Conservation (phyloP, 2,888 invertebrate genomes). For the Nemapogon koenigi region DNA sequence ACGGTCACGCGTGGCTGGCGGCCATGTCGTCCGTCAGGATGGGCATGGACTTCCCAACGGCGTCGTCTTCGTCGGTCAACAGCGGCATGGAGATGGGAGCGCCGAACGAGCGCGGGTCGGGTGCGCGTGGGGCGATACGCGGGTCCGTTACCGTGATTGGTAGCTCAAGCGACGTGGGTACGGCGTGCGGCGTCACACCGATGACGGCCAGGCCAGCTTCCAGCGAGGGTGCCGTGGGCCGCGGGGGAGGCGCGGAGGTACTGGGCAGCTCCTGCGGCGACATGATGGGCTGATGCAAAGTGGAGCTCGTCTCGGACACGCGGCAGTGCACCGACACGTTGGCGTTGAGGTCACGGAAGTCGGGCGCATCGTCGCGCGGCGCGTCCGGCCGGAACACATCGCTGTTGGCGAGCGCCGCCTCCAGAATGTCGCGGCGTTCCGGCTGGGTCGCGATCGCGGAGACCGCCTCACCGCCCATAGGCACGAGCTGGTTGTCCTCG, state of each 20-base stretch:
- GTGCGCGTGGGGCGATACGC: slow-evolving; percentile 66
- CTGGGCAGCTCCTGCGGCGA: slow-evolving; percentile 77
- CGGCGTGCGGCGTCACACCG: slow-evolving; percentile 60
- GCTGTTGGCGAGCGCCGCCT: slow-evolving; percentile 77
- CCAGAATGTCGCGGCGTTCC: slow-evolving; percentile 73
- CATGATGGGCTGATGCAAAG: slow-evolving; percentile 83
- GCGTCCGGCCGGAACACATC: slow-evolving; percentile 71
- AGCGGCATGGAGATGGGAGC: slow-evolving; percentile 66
- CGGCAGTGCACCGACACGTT: slow-evolving; percentile 62
- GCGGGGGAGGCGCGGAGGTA: slow-evolving; percentile 39
- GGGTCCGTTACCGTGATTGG: slow-evolving; percentile 82
- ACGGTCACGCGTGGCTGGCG: too few species aligned
- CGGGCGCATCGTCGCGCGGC: slow-evolving; percentile 62
- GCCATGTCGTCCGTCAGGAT: slow-evolving; percentile 44
- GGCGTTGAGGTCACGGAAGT: slow-evolving; percentile 66
- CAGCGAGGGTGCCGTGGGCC: slow-evolving; percentile 37
- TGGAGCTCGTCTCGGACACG: slow-evolving; percentile 78
- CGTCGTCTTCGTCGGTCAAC: slow-evolving; percentile 54
- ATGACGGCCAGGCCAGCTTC: slow-evolving; percentile 66
- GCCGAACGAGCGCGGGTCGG: slow-evolving; percentile 35
- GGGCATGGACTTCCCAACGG: slow-evolving; percentile 43
- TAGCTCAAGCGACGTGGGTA: slow-evolving; percentile 74
- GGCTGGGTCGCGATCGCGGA: slow-evolving; percentile 32
- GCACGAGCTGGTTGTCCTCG: slow-evolving; percentile 52
- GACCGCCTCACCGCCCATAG: slow-evolving; percentile 40